Evolutionary conservation across 2,113 vertebrate genomes (phyloP).

Genomic region (Patagioenas fasciata): DNA sequence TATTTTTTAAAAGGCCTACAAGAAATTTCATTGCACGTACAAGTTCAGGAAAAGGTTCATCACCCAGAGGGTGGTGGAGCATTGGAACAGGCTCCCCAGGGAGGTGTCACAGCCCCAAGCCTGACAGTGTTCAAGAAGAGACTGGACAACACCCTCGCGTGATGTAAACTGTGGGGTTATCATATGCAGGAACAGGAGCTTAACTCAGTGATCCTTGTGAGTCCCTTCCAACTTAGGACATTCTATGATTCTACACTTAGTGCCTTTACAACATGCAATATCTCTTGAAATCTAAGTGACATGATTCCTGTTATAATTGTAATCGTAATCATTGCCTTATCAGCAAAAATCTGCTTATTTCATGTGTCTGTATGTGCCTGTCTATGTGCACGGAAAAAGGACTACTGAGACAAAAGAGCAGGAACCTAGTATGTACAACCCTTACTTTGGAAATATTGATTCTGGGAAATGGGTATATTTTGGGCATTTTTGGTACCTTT

Average conservation of each 20-base stretch:
- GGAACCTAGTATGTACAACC: not conserved
- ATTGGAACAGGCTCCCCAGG: no score
- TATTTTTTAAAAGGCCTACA: not conserved
- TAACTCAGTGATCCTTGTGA: no score
- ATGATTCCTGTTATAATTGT: not conserved
- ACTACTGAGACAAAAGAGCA: not conserved
- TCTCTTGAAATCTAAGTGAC: not conserved
- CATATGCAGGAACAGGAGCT: no score
- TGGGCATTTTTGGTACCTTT: not conserved
- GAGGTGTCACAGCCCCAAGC: no score
- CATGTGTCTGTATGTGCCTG: not conserved
- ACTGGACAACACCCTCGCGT: no score
- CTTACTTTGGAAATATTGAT: not conserved
- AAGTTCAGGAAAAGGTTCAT: no score
- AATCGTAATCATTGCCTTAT: not conserved
- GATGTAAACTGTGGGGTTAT: no score
- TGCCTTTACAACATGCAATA: not conserved
- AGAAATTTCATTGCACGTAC: not conserved
- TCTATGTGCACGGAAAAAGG: not conserved
- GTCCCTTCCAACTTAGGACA: no score
- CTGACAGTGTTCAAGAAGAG: no score
- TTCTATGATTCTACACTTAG: no score
- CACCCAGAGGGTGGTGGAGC: no score
- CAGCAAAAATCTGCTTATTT: not conserved
- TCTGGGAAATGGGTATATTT: not conserved